Evolutionary conservation across 1,140 invertebrate species (phyloP).

Genomic region (Drosophila sproati): DNA sequence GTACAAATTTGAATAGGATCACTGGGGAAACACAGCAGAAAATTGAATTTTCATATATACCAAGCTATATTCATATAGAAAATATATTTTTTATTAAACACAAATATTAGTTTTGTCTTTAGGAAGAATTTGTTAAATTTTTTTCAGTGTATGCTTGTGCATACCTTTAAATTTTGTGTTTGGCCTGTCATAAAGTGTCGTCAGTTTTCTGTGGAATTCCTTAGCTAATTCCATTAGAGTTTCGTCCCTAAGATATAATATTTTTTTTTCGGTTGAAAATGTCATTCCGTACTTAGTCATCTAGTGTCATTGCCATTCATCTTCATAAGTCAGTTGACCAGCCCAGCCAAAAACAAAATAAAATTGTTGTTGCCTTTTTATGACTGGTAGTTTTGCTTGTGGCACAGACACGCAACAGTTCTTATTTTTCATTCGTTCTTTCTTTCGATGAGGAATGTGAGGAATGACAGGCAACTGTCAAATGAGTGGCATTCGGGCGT

Average conservation of each 20-base stretch:
- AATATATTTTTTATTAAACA: too few species aligned
- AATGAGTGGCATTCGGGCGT: slow-evolving; percentile 50
- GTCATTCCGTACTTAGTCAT: neutral
- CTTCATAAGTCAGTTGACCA: slow-evolving; percentile 38
- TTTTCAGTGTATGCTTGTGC: slow-evolving; percentile 1
- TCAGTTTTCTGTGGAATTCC: slow-evolving; percentile 29
- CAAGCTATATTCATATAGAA: too few species aligned
- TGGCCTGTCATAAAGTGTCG: slow-evolving; percentile 39
- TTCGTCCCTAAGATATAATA: neutral
- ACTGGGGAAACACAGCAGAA: too few species aligned
- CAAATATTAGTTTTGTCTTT: too few species aligned
- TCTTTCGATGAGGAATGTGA: slow-evolving; percentile 31
- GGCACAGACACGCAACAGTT: slow-evolving; percentile 46
- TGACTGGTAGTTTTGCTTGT: slow-evolving; percentile 6
- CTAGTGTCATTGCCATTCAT: slow-evolving; percentile 25
- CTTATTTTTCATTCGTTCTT: slow-evolving; percentile 5
- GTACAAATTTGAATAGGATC: too few species aligned
- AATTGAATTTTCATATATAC: too few species aligned
- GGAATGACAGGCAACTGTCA: slow-evolving; percentile 55
- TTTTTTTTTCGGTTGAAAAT: neutral
- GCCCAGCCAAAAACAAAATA: slow-evolving; percentile 4
- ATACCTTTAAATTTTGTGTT: slow-evolving; percentile 23
- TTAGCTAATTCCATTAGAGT: slow-evolving; percentile 41
- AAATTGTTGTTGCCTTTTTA: slow-evolving; percentile 6
- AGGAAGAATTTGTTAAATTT: neutral